Base-by-base conservation (phyloP, 2,888 invertebrate genomes). In the Calliphora vomitoria region DNA sequence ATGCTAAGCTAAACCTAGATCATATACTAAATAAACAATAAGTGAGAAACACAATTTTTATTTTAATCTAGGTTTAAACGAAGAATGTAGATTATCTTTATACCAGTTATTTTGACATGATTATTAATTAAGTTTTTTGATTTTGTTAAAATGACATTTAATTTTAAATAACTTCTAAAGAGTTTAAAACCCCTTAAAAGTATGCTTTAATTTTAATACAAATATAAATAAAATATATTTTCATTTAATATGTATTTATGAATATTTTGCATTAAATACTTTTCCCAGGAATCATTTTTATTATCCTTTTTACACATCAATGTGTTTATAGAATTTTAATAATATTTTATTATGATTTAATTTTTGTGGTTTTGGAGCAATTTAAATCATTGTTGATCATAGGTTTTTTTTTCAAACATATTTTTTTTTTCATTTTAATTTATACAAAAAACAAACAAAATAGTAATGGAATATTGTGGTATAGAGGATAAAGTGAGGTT, bases 391-490 rank as follows among this genome's bases (percentile, higher is more conserved):
- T 76, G 18, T 18, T 8, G 10, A 44, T 44, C 11, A 20, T 8
- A 20, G 53, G 15, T 53, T 53, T 20, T 18, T 18, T 55, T 18
- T 6, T 53, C 50, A n/a, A 5, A 31, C 0, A 69, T 44, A 31
- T 50, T n/a, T 31, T 53, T 25, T 25, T 25, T 25, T 25, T 15
- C n/a, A 44, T 44, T 15, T 75, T 50, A 15, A 50, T 50, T 25
- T 3, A 31, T 41, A 38, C 0, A n/a, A 66, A n/a, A 13, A 18
- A 4, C n/a, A 50, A 53, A 8, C 25, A 55, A 58, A 79, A 55
- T 44, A 8, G n/a, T 79, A 55, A 78, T 66, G 41, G 66, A 66
- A 44, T 55, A 55, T 58, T 79, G 78, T 58, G 78, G 44, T 47
- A 4, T 31, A 55, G 25, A 55, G 25, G 8, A 55, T 55, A 55